A percentile compares a stretch with the other conserved stretches of the same genome.
Evolutionary conservation across 2,888 invertebrate genomes (phyloP).

Genomic region (Atherix ibis): DNA sequence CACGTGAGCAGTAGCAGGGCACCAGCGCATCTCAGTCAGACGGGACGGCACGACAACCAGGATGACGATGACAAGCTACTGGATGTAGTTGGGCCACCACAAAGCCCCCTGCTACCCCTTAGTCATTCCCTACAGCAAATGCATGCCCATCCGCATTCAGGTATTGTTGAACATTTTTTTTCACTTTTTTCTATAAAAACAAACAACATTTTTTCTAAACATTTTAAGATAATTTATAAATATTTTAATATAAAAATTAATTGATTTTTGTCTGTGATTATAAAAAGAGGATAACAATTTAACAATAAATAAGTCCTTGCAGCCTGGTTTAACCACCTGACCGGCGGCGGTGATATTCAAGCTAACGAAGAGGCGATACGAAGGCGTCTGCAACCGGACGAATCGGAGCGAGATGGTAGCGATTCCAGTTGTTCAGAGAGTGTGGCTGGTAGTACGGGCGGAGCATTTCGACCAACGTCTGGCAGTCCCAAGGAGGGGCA

Average conservation of each 20-base stretch:
- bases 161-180: constrained; percentile 19
- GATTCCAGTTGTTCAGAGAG: constrained; percentile 59
- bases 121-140: constrained; percentile 33
- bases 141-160: constrained; percentile 35
- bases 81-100: constrained; percentile 78
- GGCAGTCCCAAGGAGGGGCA: constrained; percentile 38
- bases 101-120: constrained; percentile 55
- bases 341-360: constrained; percentile 37
- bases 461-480: constrained; percentile 34
- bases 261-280: constrained; percentile 4
- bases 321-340: constrained; percentile 50
- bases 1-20: constrained; percentile 37
- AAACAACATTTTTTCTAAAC: constrained; percentile 1
- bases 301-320: constrained; percentile 28
- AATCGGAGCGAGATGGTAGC: constrained; percentile 48
- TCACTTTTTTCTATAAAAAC: constrained; percentile 5
- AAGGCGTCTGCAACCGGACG: constrained; percentile 41
- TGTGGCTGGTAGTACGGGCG: constrained; percentile 34
- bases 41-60: constrained; percentile 32
- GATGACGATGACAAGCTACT: constrained; percentile 73
- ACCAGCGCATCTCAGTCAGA: constrained; percentile 29
- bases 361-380: constrained; percentile 31
- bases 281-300: constrained; percentile 11
- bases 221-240: constrained; percentile 3
- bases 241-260: constrained; percentile 1